Evolutionary conservation across 2,888 invertebrate genomes (phyloP).

Genomic region (Tetrapedia diversipes): DNA sequence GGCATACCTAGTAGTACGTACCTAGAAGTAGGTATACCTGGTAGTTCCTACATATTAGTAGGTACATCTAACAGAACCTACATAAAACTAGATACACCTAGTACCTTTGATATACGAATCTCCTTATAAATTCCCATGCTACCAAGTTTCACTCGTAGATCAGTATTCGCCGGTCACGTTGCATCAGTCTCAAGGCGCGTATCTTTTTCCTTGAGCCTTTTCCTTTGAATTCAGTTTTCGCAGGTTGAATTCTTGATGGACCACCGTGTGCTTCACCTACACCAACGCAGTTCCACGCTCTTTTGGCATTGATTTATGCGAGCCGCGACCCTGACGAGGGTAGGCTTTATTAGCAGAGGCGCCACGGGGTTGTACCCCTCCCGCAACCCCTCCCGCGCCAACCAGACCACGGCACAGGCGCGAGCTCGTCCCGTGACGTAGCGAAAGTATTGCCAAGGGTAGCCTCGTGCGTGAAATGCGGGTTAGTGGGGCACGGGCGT

Average conservation of each 20-base stretch:
- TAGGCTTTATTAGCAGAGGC: conserved; percentile 17
- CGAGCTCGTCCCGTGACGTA: conserved; percentile 58
- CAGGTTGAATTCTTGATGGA: neutral
- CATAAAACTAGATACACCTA: no score
- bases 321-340: conserved; percentile 31
- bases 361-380: conserved; percentile 17
- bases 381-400: conserved; percentile 1
- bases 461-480: conserved; percentile 69
- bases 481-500: conserved; percentile 78
- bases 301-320: conserved; percentile 41
- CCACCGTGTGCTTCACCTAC: neutral
- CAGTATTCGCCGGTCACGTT: no score
- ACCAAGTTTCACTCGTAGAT: no score
- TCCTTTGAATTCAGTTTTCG: no score
- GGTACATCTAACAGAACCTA: no score
- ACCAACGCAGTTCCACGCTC: neutral
- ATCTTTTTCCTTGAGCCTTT: no score
- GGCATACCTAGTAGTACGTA: no score
- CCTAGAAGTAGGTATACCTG: no score
- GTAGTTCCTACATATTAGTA: no score
- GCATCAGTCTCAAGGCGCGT: no score
- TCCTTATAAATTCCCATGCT: no score
- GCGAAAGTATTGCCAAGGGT: conserved; percentile 62
- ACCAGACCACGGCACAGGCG: conserved; percentile 63
- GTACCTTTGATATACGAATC: no score